Conservation (phyloP, 2,888 invertebrate species). For the Sericinus montela region DNA sequence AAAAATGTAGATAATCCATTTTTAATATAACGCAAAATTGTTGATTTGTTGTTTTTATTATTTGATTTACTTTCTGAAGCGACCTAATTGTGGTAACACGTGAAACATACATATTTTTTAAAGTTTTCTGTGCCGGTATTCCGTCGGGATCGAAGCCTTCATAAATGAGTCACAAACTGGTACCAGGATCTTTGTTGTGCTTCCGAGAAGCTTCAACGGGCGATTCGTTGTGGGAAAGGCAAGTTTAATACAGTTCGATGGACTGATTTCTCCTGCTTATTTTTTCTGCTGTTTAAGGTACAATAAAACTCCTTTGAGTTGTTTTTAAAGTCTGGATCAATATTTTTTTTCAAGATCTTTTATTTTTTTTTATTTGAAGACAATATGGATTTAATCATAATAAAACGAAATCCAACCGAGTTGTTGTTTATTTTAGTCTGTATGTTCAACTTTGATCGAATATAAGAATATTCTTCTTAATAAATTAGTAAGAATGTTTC, state of each 20-base stretch:
- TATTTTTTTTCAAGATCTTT: no score
- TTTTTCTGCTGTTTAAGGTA: conserved; percentile 43
- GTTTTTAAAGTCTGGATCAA: not conserved
- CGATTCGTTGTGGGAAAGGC: conserved; percentile 69
- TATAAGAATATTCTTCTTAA: no score
- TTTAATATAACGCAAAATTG: conserved; percentile 6
- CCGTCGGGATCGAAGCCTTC: conserved; percentile 52
- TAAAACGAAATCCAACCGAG: no score
- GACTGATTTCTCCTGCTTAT: conserved; percentile 67
- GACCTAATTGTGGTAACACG: conserved; percentile 8
- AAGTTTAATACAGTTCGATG: conserved; percentile 68
- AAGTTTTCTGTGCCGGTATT: conserved; percentile 21
- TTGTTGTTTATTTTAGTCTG: no score
- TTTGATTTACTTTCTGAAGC: conserved; percentile 4
- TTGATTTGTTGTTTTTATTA: conserved; percentile 9
- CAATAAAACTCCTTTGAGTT: conserved; percentile 35
- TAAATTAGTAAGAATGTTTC: no score
- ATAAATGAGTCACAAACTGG: conserved; percentile 62
- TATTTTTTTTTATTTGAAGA: no score
- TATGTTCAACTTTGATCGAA: no score
- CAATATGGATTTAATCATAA: no score
- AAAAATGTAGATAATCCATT: no score
- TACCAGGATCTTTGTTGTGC: conserved; percentile 75
- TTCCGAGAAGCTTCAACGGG: conserved; percentile 66
- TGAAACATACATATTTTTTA: conserved; percentile 31